Evolutionary conservation across 2,888 invertebrate genomes (phyloP).

Genomic region (Lasioglossum villosulum): DNA sequence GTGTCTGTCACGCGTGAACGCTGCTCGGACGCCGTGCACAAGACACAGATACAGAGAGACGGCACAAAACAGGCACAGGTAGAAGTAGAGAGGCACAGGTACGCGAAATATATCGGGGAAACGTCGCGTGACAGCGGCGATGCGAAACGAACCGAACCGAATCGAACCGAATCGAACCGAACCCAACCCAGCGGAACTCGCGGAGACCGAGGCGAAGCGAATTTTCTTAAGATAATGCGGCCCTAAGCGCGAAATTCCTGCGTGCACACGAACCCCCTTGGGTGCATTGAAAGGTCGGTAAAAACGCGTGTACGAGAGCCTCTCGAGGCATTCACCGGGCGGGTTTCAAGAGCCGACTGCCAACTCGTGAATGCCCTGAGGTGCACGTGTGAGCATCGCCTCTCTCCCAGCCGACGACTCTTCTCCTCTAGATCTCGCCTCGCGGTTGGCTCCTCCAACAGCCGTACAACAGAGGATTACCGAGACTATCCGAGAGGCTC

Average conservation of each 20-base stretch:
- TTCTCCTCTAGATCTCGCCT: constrained; percentile 47
- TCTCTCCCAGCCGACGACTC: constrained; percentile 52
- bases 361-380: constrained; percentile 73
- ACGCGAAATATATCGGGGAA: neutral
- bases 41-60: neutral
- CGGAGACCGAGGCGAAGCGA: neutral
- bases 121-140: constrained; percentile 5
- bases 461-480: constrained; percentile 15
- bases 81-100: neutral
- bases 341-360: constrained; percentile 79
- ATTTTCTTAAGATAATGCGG: constrained; percentile 9
- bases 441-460: constrained; percentile 36
- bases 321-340: constrained; percentile 73
- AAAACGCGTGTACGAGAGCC: constrained; percentile 61
- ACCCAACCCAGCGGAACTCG: neutral
- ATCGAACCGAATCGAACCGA: neutral
- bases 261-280: constrained; percentile 25
- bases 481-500: constrained; percentile 63
- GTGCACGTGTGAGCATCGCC: constrained; percentile 77
- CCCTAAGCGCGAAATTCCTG: constrained; percentile 37
- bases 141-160: neutral
- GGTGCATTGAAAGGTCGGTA: constrained; percentile 53
- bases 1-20: constrained; percentile 45
- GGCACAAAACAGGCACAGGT: neutral
- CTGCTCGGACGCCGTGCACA: constrained; percentile 7